Base-by-base conservation (phyloP, 1,140 invertebrate genomes). In the Diploscapter pachys region DNA sequence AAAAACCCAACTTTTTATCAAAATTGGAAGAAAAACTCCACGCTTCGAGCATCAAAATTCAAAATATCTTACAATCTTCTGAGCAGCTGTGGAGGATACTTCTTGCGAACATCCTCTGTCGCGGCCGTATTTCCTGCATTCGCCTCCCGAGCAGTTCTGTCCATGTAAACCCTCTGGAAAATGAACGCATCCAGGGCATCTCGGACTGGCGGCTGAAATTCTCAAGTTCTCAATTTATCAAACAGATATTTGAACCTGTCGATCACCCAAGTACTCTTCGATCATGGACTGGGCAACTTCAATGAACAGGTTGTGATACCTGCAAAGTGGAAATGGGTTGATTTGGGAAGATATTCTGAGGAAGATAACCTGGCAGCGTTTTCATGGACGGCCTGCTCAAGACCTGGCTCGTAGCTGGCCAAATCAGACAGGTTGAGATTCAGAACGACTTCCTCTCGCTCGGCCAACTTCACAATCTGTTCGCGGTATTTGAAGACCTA, bases 171-270 rank as follows among this genome's bases (percentile, higher is more conserved):
- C 78, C 96, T 90, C 88, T 99, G 96, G 83, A 97, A 94, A 83
- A 99, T 98, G 85, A 96, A 99, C 64, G 98, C 92, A 89, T 99
- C 97, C 52, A 99, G 87, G 2, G 94, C 89, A 90, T 99, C 96
- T 88, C 95, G 94, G 50, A 92, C 90, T 62, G 89, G 87, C 53
- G 92, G 89, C 89, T 90, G 77, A 74, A 86, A 84, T 61, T 63
- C 55, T 9, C 9, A 48, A 11, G 50, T 51, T 50, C 31, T 63
- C 31, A 9, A 66, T 13, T 53, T 68, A 59, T 54, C 8, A 68
- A 6, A 56, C 55, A 49, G 52, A 13, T 9, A 81, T 63, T 54
- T 48, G 9, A 50, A 84, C 79, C 76, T 76, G 63, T 62, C 73
- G 66, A 66, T 78, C 67, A 54, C 78, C 77, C 5, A 83, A 63